Conservation (phyloP, 2,797 vertebrate genomes). For the Emydoidea blandingii region DNA sequence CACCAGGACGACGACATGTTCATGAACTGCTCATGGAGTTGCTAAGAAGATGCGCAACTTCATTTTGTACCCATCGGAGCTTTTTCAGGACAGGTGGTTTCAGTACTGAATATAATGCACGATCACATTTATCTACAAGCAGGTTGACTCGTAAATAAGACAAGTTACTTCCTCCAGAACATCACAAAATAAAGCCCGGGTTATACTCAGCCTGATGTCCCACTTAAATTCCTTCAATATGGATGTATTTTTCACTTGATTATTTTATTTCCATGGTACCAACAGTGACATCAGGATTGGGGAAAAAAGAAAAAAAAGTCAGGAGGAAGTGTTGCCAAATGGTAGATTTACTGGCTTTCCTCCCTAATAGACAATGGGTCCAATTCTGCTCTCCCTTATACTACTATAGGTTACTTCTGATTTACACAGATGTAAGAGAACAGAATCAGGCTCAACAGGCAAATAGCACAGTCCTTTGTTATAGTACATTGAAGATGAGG, state of each 20-base stretch:
- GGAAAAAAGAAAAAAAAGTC: neutral
- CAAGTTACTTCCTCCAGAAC: fast-evolving
- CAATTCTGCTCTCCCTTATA: slow-evolving; percentile 14
- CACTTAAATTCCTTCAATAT: neutral
- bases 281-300: neutral
- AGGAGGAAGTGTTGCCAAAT: neutral
- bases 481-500: neutral
- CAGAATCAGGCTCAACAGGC: neutral
- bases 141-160: neutral
- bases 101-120: neutral
- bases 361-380: neutral
- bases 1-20: fast-evolving
- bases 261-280: neutral
- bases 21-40: neutral
- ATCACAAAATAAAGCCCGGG: neutral
- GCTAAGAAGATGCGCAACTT: neutral
- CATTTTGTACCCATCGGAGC: fast-evolving
- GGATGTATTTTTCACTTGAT: neutral
- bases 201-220: neutral
- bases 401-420: neutral
- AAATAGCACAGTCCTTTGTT: neutral
- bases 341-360: neutral
- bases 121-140: neutral
- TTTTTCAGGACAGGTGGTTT: neutral
- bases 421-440: neutral